Evolutionary conservation across 2,888 invertebrate genomes (phyloP).

Genomic region (Pachycephus smyrnensis): DNA sequence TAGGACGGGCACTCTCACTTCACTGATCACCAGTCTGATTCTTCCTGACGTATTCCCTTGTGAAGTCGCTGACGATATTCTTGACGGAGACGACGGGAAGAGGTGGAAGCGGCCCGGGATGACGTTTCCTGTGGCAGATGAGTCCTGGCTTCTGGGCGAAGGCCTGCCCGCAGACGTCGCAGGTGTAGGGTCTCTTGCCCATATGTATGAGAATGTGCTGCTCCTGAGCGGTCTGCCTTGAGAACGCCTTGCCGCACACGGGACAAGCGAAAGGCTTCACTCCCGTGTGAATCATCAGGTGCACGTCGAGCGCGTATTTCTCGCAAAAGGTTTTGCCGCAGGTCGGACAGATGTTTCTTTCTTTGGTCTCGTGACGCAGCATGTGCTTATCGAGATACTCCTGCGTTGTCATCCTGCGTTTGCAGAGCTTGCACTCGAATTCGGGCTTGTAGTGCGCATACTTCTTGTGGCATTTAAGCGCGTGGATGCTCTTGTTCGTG

Average conservation of each 20-base stretch:
- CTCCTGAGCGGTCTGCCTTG: conserved; percentile 35
- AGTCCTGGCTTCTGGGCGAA: conserved; percentile 22
- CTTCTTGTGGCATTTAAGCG: conserved; percentile 35
- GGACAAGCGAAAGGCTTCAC: conserved; percentile 28
- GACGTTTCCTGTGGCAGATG: conserved; percentile 21
- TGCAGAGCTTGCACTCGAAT: conserved; percentile 36
- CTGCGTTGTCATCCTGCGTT: conserved; percentile 29
- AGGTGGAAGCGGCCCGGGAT: conserved; percentile 20
- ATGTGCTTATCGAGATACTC: conserved; percentile 36
- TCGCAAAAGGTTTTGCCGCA: conserved; percentile 34
- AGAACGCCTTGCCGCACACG: conserved; percentile 39
- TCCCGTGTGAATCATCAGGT: conserved; percentile 28
- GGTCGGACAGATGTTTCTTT: conserved; percentile 32
- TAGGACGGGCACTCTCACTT: no score
- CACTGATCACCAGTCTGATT: not conserved
- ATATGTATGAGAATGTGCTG: conserved; percentile 41
- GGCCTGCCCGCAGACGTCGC: conserved; percentile 19
- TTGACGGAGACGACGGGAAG: conserved; percentile 20
- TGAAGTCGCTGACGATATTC: conserved; percentile 20
- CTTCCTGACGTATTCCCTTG: conserved; percentile 24
- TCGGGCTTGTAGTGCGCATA: conserved; percentile 33
- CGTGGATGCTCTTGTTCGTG: conserved; percentile 32
- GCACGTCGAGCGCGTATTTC: conserved; percentile 24
- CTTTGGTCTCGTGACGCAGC: conserved; percentile 25
- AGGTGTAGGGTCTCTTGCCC: conserved; percentile 22